Evolutionary conservation across 2,888 invertebrate species (phyloP).

Genomic region (Strigamia crassipes): DNA sequence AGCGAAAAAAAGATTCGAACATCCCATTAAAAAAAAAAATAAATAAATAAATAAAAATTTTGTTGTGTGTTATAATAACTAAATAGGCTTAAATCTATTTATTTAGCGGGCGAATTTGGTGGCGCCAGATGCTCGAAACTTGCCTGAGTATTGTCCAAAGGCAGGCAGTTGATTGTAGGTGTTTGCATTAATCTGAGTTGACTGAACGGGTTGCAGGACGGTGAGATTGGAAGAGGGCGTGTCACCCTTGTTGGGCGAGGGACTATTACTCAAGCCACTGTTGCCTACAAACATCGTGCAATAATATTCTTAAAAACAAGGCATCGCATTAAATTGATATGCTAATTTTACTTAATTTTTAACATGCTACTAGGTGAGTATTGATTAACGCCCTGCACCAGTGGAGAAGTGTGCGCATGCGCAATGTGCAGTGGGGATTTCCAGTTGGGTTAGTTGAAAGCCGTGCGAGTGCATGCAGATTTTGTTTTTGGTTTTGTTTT

Average conservation of each 20-base stretch:
- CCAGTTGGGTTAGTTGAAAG: no score
- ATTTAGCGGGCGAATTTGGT: background rate
- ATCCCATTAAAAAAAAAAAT: no score
- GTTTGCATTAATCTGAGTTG: conserved; percentile 58
- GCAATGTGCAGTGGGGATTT: no score
- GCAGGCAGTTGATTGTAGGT: conserved; percentile 65
- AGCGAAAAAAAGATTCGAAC: no score
- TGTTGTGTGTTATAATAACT: no score
- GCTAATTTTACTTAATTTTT: background rate
- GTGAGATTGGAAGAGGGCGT: conserved; percentile 60
- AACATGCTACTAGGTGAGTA: background rate
- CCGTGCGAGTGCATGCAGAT: no score
- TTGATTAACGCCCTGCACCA: background rate
- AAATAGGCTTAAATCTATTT: no score
- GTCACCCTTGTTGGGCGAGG: conserved; percentile 53
- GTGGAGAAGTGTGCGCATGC: no score
- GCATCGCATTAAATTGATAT: conserved; percentile 8
- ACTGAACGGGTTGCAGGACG: conserved; percentile 66
- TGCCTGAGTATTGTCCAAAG: conserved; percentile 72
- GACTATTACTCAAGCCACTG: conserved; percentile 52
- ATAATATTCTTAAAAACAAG: conserved; percentile 16
- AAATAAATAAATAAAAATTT: no score
- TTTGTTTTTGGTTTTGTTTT: no score
- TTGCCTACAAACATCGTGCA: conserved; percentile 49
- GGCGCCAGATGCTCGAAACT: conserved; percentile 48